Conservation (phyloP, 2,888 invertebrate species). For the Pandemis corylana region DNA sequence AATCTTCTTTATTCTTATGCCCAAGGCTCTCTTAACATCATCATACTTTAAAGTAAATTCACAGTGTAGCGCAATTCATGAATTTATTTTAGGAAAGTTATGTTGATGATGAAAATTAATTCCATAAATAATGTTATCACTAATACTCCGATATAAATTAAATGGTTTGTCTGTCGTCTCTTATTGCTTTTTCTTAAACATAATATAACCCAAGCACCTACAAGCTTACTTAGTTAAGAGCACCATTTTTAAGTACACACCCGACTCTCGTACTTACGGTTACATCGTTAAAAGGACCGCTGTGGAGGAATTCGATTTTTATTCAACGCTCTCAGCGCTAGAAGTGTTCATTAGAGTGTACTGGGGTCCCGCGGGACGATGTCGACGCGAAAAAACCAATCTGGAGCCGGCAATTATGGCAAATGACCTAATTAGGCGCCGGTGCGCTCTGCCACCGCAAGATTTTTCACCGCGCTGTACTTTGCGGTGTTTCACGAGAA, state of each 20-base stretch:
- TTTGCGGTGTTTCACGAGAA: slow-evolving; percentile 63
- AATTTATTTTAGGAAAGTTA: background rate
- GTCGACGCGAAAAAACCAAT: slow-evolving; percentile 82
- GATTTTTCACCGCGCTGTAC: slow-evolving; percentile 66
- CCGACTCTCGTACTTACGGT: slow-evolving; percentile 21
- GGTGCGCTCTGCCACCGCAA: slow-evolving; percentile 57
- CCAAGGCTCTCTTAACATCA: no score
- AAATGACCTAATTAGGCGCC: slow-evolving; percentile 77
- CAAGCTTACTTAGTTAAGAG: slow-evolving; percentile 3
- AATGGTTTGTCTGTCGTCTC: background rate
- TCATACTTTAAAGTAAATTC: no score
- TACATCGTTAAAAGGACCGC: slow-evolving; percentile 38
- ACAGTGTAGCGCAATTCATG: no score
- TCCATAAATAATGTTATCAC: background rate
- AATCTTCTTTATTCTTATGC: no score
- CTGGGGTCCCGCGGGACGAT: slow-evolving; percentile 68
- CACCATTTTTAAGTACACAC: slow-evolving; percentile 30
- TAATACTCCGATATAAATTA: background rate
- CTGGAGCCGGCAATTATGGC: slow-evolving; percentile 79
- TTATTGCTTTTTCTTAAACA: background rate
- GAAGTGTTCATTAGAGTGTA: slow-evolving; percentile 77
- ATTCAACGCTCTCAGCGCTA: slow-evolving; percentile 53
- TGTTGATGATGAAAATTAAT: background rate
- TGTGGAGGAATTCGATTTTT: slow-evolving; percentile 49
- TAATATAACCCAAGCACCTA: background rate